Base-by-base conservation (phyloP, 2,888 invertebrate genomes). In the Ectemnius lituratus region DNA sequence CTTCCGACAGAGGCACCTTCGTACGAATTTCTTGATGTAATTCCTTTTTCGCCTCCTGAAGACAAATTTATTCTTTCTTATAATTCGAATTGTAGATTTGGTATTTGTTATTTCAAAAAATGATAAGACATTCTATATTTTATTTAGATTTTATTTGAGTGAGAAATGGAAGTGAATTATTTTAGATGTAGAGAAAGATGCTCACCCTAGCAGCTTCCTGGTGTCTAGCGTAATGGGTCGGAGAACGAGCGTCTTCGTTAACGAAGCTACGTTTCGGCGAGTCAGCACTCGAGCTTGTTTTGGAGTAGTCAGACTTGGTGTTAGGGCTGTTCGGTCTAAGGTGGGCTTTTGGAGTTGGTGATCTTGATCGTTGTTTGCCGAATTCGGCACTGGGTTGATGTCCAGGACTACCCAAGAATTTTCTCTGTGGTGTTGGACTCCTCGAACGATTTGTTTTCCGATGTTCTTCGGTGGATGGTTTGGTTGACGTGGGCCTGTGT, bases 361-460 rank as follows among this genome's bases (percentile, higher is more conserved):
- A 89, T 78, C 87, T 84, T n/a, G 89, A 89, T 76, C 89, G 85
- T 58, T 86, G 84, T 64, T 87, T 88, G 37, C 78, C 82, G 57
- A 86, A 79, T 82, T 81, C 79, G 11, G 74, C 16, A 13, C 4
- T 65, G 11, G 37, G 73, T 52, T 88, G 88, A 67, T 86, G 87
- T 49, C 75, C 81, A 28, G 86, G 88, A 79, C 87, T 91, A 83
- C 85, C 90, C 49, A 85, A 89, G 88, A 87, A 92, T 88, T 91
- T 93, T 82, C 88, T 92, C 86, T 91, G 93, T 59, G 91, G 92
- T 74, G 91, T 93, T 37, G 92, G 93, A 88, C 92, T 93, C 74
- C 92, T 91, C 75, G 92, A 92, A 77, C 92, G 92, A 84, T 91
- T 91, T 18, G 62, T 78, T 67, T 83, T 83, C 45, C 70, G 79